A percentile compares a stretch with the other conserved stretches of the same genome.
Evolutionary conservation across 2,888 invertebrate species (phyloP).

Genomic region (Lepidocyrtoides sp.): DNA sequence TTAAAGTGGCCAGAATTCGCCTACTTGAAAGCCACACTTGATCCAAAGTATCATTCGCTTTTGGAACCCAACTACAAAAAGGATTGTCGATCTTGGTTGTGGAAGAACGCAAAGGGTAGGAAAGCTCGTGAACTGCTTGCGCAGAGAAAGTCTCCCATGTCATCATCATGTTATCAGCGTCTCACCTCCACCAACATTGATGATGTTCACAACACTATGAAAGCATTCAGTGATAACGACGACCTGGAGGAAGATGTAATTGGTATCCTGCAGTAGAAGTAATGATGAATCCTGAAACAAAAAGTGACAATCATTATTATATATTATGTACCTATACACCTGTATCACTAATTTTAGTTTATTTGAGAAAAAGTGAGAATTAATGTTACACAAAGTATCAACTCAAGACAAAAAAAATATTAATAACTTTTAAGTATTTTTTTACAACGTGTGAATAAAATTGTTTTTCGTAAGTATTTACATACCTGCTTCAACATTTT

Average conservation of each 20-base stretch:
- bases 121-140: constrained; percentile 52
- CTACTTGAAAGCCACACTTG: constrained; percentile 52
- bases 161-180: neutral
- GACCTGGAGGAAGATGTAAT: constrained; percentile 45
- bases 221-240: constrained; percentile 48
- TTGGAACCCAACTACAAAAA: constrained; percentile 81
- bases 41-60: constrained; percentile 66
- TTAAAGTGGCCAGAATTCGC: constrained; percentile 75
- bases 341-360: neutral
- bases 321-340: neutral
- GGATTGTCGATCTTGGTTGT: constrained; percentile 83
- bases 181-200: neutral
- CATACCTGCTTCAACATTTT: neutral
- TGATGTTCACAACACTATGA: constrained; percentile 42
- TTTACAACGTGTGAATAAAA: neutral
- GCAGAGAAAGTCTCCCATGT: neutral
- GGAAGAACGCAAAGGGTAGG: constrained; percentile 76
- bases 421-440: neutral
- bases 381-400: neutral
- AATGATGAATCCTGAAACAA: constrained; percentile 4
- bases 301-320: neutral
- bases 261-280: neutral
- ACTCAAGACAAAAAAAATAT: neutral
- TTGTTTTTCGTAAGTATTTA: too few relatives aligned
- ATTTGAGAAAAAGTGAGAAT: neutral